A percentile compares a stretch with the other conserved stretches of the same genome.
Conservation (phyloP, 1,140 invertebrate species). For the Tetramorium parvispinum region DNA sequence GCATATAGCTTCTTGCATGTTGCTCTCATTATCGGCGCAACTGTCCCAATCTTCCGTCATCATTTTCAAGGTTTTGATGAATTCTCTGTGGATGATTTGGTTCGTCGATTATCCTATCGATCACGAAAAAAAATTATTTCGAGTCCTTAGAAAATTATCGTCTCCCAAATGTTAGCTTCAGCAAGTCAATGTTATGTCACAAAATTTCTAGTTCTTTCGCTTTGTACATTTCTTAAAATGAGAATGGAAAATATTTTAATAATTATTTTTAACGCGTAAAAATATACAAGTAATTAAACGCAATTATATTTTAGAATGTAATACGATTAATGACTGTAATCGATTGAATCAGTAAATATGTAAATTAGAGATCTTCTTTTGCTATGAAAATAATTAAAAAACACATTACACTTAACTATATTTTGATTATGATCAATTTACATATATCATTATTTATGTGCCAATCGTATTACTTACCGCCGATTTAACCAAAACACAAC, state of each 20-base stretch:
- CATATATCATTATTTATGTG: not conserved
- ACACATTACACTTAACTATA: not conserved
- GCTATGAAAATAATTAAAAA: not conserved
- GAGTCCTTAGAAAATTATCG: not conserved
- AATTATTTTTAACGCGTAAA: not conserved
- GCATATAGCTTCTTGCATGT: not conserved
- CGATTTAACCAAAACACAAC: constrained; percentile 27
- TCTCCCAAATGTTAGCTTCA: not conserved
- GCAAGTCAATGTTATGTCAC: not conserved
- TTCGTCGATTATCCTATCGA: constrained; percentile 15
- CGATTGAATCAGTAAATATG: not conserved
- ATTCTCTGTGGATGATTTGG: constrained; percentile 31
- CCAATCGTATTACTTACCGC: constrained; percentile 1
- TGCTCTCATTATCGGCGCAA: not conserved
- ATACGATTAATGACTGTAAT: not conserved
- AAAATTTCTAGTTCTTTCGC: not conserved
- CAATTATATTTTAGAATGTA: not conserved
- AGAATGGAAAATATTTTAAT: not conserved
- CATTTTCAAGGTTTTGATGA: constrained; percentile 19
- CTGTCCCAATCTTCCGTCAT: constrained; percentile 20
- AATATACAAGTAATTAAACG: not conserved
- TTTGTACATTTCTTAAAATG: not conserved
- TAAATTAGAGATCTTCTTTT: not conserved
- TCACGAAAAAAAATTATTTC: not conserved
- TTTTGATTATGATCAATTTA: not conserved